These are phyloP conservation scores for Myocastor coypus DNA, from an alignment of 2,113 vertebrate species.

Conservation along the genomic window DNA sequence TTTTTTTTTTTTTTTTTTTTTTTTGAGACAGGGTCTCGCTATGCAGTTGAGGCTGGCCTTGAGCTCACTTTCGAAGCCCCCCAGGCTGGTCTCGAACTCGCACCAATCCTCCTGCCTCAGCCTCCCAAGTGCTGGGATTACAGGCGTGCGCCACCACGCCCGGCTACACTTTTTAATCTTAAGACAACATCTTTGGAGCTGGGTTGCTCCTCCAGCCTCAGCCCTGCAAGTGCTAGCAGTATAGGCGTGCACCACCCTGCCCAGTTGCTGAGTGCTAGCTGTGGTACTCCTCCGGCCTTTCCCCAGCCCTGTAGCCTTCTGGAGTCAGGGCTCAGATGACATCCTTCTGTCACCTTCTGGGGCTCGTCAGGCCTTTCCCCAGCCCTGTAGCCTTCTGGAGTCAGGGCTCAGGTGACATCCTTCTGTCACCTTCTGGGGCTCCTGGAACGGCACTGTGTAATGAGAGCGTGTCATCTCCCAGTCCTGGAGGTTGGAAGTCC, in stretches of 20 bases:
- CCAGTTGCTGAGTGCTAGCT: not conserved
- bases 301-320: not conserved
- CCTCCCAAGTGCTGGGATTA: no score
- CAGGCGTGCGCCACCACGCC: no score
- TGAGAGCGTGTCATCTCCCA: no score
- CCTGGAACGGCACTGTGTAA: no score
- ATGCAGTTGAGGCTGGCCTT: no score
- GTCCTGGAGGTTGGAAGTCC: not conserved
- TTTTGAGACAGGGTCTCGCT: no score
- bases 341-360: not conserved
- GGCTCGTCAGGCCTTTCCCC: not conserved
- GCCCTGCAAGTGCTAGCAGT: not conserved
- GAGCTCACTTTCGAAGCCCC: no score
- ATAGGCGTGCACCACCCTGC: not conserved
- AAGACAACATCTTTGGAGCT: not conserved
- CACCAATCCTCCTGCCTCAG: no score
- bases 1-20: no score
- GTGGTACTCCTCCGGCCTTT: not conserved
- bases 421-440: not conserved
- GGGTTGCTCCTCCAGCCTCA: not conserved
- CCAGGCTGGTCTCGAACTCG: no score
- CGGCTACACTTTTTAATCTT: not conserved
- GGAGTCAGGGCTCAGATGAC: not conserved
- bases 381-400: not conserved
- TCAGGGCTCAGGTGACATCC: not conserved